phyloP scores from a whole-genome alignment of 2,888 invertebrate genomes.

The Cabera pusaria region DNA sequence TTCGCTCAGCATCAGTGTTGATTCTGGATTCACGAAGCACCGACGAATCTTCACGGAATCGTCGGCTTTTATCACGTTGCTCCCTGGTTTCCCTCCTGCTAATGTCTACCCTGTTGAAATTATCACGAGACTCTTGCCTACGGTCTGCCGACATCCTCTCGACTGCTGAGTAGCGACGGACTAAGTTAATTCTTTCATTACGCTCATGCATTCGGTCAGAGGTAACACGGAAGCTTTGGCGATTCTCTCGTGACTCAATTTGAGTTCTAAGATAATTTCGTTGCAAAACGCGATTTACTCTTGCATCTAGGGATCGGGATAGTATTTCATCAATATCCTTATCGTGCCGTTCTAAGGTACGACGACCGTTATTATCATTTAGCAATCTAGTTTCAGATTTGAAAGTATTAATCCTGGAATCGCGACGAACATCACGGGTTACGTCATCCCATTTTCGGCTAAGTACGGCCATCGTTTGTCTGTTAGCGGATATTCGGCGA shows the following conservation, averaged over 20 bases:
- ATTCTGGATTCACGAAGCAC: conserved; percentile 9
- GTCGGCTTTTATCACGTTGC: conserved; percentile 13
- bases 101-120: conserved; percentile 3
- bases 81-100: conserved; percentile 6
- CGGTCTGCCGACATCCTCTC: conserved; percentile 4
- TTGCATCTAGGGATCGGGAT: conserved; percentile 11
- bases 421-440: conserved; percentile 14
- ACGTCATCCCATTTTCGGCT: conserved; percentile 15
- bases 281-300: conserved; percentile 7
- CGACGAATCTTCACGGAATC: conserved; percentile 8
- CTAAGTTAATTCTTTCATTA: conserved; percentile 1
- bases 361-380: conserved; percentile 16
- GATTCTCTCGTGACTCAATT: conserved; percentile 1
- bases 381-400: conserved; percentile 14
- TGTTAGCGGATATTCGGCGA: conserved; percentile 8
- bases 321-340: conserved; percentile 12
- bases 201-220: conserved; percentile 10
- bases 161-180: conserved; percentile 6
- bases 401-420: conserved; percentile 10
- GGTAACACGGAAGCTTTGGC: not conserved
- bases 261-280: not conserved
- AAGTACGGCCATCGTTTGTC: conserved; percentile 7
- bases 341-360: conserved; percentile 10
- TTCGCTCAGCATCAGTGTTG: conserved; percentile 2
- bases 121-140: conserved; percentile 3